These are phyloP conservation scores for Enteromius mattozi DNA, from an alignment of 2,797 vertebrate genomes.

Conservation along the genomic window DNA sequence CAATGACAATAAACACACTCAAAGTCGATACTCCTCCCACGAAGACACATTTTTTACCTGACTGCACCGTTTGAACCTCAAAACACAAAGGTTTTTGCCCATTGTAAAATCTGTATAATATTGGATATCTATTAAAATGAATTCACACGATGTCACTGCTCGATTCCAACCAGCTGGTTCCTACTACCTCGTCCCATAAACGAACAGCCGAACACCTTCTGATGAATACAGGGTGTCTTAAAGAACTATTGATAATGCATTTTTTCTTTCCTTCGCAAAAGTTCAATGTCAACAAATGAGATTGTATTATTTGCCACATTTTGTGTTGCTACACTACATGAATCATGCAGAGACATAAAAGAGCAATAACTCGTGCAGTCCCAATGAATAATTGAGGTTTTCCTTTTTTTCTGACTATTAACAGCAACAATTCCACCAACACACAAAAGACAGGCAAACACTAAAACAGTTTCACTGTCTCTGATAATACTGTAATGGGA, in stretches of 20 bases:
- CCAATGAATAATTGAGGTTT: background rate
- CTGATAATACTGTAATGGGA: background rate
- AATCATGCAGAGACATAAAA: background rate
- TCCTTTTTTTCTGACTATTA: background rate
- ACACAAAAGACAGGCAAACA: background rate
- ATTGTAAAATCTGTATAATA: background rate
- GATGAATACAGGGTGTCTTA: background rate
- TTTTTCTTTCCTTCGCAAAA: background rate
- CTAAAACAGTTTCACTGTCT: background rate
- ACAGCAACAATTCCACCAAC: background rate
- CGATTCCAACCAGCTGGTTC: background rate
- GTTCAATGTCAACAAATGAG: background rate
- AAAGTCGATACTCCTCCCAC: constrained; percentile 19
- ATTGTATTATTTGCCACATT: background rate
- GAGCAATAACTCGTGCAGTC: background rate
- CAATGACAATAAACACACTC: background rate
- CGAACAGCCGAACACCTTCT: background rate
- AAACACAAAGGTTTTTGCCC: background rate
- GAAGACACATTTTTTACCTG: constrained; percentile 1
- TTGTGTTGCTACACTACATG: background rate
- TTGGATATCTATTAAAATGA: background rate
- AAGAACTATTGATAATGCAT: background rate
- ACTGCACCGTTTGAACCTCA: constrained; percentile 7
- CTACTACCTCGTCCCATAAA: background rate
- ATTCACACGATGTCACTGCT: background rate